phyloP scores from a whole-genome alignment of 2,888 invertebrate species.

The Frankliniella fusca region DNA sequence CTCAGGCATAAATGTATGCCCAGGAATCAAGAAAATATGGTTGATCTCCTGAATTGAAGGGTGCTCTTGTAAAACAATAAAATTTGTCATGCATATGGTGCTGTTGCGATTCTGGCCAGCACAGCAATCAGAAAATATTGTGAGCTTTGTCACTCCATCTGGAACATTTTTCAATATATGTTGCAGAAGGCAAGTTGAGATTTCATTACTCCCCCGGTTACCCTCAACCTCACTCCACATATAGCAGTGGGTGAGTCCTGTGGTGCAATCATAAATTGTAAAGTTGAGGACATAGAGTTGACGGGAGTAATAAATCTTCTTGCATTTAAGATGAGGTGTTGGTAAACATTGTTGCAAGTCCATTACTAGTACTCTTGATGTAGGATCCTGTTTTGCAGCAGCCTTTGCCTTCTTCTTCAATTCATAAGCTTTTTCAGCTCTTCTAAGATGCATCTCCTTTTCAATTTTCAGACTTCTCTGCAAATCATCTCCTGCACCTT shows the following conservation, averaged over 20 bases:
- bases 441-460: neutral
- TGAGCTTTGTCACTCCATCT: constrained; percentile 24
- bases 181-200: constrained; percentile 35
- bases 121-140: neutral
- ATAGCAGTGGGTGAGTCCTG: constrained; percentile 27
- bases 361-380: constrained; percentile 4
- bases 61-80: neutral
- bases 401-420: constrained; percentile 1
- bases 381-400: neutral
- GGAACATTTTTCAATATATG: constrained; percentile 1
- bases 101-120: neutral
- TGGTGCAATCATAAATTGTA: constrained; percentile 32
- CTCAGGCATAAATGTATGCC: constrained; percentile 1
- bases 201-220: constrained; percentile 36
- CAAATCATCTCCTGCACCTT: neutral
- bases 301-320: constrained; percentile 28
- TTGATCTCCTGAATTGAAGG: neutral
- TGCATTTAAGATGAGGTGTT: constrained; percentile 1
- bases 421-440: neutral
- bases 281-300: constrained; percentile 36
- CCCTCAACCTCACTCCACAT: constrained; percentile 34
- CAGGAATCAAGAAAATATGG: neutral
- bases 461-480: neutral
- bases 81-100: neutral
- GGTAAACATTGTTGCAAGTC: constrained; percentile 29